Evolutionary conservation across 1,140 invertebrate genomes (phyloP), one percentile per base, ranked within the genome.

Genomic region (Oppia nitens): DNA sequence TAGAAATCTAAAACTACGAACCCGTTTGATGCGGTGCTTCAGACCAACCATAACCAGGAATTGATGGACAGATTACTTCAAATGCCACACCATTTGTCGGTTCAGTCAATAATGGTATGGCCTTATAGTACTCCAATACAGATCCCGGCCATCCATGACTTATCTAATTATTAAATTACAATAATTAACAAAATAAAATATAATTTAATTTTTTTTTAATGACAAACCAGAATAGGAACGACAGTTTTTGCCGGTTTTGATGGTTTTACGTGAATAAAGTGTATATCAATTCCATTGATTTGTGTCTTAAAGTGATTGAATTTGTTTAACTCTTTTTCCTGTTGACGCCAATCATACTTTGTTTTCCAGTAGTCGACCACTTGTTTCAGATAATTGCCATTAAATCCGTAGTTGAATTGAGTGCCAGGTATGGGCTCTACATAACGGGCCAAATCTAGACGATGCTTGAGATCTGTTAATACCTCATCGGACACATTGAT

Each of bases 81-180:
- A 89, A 83, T 1, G 81, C 82, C 64, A 84, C 81, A 62, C 82
- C 73, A 40, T 74, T 71, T 11, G 75, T 74, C 47, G 29, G 12
- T 25, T 17, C 27, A 0, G 77, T 83, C 1, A 88, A 71, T 2
- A 81, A 57, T 0, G 83, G 83, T 51, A 85, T 81, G 1, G 87
- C 74, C 65, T 87, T 83, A 63, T 85, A 83, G 68, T 90, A 92
- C 70, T 93, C 87, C 9, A 83, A 74, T 2, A 92, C 75, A 0
- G 84, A 86, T 0, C 87, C 87, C 2, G 90, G 90, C 90, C 89
- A 95, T 17, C 89, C 89, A 66, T 94, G 55, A 1, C 12, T n/a
- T 12, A 47, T 12, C 45, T n/a, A n/a, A n/a, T n/a, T n/a, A n/a
- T n/a, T n/a, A n/a, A n/a, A n/a, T n/a, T n/a, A n/a, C n/a, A n/a